Conservation (phyloP, 1,140 invertebrate genomes). For the Cataglyphis hispanica region DNA sequence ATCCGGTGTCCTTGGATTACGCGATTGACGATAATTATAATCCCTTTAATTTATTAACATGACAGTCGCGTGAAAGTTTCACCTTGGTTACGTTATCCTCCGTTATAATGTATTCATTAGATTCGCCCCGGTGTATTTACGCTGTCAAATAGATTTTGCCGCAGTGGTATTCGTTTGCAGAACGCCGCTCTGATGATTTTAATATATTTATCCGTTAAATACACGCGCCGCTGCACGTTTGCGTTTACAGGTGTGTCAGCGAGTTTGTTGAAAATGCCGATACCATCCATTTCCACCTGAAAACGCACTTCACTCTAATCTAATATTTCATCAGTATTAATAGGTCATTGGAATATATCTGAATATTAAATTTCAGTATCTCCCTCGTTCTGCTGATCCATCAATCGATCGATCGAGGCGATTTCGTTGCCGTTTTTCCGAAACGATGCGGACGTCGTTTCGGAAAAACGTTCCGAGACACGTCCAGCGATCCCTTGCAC, state of each 20-base stretch:
- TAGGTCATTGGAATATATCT: slow-evolving; percentile 49
- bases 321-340: slow-evolving; percentile 54
- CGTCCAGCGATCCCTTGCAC: slow-evolving; percentile 35
- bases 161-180: slow-evolving; percentile 27
- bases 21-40: slow-evolving; percentile 36
- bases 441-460: slow-evolving; percentile 8
- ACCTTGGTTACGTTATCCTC: not conserved
- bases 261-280: slow-evolving; percentile 50
- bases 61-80: not conserved
- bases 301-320: slow-evolving; percentile 19
- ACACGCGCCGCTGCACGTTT: slow-evolving; percentile 29
- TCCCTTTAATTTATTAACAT: slow-evolving; percentile 16
- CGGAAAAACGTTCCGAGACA: slow-evolving; percentile 43
- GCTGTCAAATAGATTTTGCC: slow-evolving; percentile 32
- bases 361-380: slow-evolving; percentile 4
- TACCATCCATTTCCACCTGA: slow-evolving; percentile 37
- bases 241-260: slow-evolving; percentile 50
- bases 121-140: slow-evolving; percentile 31
- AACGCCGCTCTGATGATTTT: slow-evolving; percentile 50
- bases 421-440: not conserved
- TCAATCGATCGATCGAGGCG: slow-evolving; percentile 3
- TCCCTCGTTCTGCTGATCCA: not conserved
- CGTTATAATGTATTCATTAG: slow-evolving; percentile 32
- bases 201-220: slow-evolving; percentile 59
- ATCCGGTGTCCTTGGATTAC: no score